These are phyloP conservation scores for Sylvicola fuscatus DNA, from an alignment of 2,888 invertebrate species.

Conservation along the genomic window DNA sequence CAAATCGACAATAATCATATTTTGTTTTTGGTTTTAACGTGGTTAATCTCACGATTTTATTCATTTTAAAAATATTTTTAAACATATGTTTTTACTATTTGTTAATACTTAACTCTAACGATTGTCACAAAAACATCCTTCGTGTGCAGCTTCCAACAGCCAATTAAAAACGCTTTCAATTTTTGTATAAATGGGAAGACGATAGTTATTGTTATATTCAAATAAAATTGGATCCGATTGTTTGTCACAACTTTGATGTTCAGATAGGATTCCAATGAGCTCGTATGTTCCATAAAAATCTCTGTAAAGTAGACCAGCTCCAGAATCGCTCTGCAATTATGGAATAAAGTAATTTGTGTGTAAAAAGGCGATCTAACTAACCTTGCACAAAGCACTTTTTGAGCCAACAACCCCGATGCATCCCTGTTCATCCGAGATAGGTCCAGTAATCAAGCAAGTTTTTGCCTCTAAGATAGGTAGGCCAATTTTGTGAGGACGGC, in stretches of 20 bases:
- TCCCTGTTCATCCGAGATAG: conserved; percentile 16
- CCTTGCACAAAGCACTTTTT: conserved; percentile 28
- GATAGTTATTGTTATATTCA: conserved; percentile 5
- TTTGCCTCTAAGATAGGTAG: conserved; percentile 1
- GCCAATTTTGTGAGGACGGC: conserved; percentile 3
- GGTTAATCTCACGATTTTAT: no score
- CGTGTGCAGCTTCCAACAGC: conserved; percentile 32
- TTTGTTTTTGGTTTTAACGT: no score
- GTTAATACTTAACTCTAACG: neutral
- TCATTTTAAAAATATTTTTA: no score
- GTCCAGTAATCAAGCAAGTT: neutral
- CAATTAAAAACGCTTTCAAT: conserved; percentile 31
- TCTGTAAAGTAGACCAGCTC: conserved; percentile 31
- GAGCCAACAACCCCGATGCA: conserved; percentile 32
- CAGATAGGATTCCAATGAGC: conserved; percentile 31
- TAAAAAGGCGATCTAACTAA: conserved; percentile 13
- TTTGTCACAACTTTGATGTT: conserved; percentile 25
- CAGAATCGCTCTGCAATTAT: conserved; percentile 29
- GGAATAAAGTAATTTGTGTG: neutral
- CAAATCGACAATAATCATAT: no score
- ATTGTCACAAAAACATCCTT: conserved; percentile 31
- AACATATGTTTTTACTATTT: no score
- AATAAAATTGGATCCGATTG: neutral
- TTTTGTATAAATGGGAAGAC: conserved; percentile 29
- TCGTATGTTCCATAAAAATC: conserved; percentile 28